Evolutionary conservation across 1,140 invertebrate genomes (phyloP), one percentile per base, ranked within the genome.

Genomic region (Camponotus vicinus): DNA sequence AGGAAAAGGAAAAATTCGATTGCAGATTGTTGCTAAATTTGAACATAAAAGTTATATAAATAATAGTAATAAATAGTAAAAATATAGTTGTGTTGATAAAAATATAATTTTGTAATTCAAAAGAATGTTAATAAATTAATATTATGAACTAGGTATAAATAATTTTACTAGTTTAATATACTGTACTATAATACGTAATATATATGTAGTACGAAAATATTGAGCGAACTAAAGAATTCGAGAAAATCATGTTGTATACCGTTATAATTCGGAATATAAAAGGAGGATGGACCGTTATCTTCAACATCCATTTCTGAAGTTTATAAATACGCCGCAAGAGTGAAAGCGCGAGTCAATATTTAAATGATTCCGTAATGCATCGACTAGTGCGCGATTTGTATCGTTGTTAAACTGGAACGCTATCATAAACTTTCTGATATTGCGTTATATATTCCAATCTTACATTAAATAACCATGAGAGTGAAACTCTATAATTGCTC

Each of bases 271-370:
- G 18, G 1, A 79, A 78, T 18, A 52, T 18, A 45, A 52, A 78
- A 66, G 18, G 13, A 67, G 52, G 42, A 55, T 27, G 32, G 13
- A 37, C 77, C 63, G 76, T 79, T 79, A 79, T 52, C 63, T 18
- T 1, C 67, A 78, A 45, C 42, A 42, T 32, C 18, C n/a, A 69
- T 79, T 79, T 79, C n/a, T 52, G 66, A 69, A 79, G 63, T 69
- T 79, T 32, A 64, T 69, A 79, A 78, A 78, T 67, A 78, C 61
- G 63, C 42, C 9, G 42, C 42, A 52, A 52, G 18, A 69, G 77
- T 79, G 77, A 79, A 79, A 79, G 77, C 77, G 42, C 77, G 77
- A 79, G 52, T 79, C 45, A 69, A 79, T 79, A 69, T 79, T 79
- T 79, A 79, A 52, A 55, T 32, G 76, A 42, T 66, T 52, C 77